A percentile compares a stretch with the other conserved stretches of the same genome.
Conservation (phyloP, 2,113 vertebrate genomes). For the Colaptes auratus region DNA sequence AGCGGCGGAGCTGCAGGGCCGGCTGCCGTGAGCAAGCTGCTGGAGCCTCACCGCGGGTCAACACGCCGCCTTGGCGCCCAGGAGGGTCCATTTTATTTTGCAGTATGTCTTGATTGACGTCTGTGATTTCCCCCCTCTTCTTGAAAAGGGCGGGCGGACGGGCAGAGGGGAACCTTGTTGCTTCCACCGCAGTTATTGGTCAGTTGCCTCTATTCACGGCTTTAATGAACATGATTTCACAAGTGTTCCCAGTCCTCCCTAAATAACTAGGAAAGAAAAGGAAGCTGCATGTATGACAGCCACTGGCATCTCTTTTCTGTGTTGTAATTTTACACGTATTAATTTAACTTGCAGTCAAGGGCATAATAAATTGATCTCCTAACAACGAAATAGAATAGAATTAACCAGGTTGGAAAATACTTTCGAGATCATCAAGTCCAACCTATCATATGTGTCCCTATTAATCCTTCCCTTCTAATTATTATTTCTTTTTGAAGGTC, state of each 20-base stretch:
- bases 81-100: slow-evolving; percentile 74
- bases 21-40: not conserved
- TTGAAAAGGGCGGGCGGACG: not conserved
- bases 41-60: not conserved
- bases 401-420: too few species aligned
- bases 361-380: slow-evolving; percentile 5
- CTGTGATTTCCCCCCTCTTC: not conserved
- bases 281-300: not conserved
- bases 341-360: slow-evolving; percentile 8
- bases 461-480: not conserved
- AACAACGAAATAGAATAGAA: not conserved
- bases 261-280: slow-evolving; percentile 3
- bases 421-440: too few species aligned
- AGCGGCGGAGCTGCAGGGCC: slow-evolving; percentile 20
- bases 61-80: not conserved
- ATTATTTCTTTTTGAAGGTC: not conserved
- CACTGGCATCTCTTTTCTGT: not conserved
- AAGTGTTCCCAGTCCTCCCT: not conserved
- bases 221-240: slow-evolving; percentile 31
- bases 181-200: slow-evolving; percentile 60
- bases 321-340: not conserved
- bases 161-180: slow-evolving; percentile 32
- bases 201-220: not conserved
- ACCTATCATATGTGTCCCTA: not conserved
- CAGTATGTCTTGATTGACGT: slow-evolving; percentile 69